Conservation (phyloP, 1,140 invertebrate species). For the Apis laboriosa region DNA sequence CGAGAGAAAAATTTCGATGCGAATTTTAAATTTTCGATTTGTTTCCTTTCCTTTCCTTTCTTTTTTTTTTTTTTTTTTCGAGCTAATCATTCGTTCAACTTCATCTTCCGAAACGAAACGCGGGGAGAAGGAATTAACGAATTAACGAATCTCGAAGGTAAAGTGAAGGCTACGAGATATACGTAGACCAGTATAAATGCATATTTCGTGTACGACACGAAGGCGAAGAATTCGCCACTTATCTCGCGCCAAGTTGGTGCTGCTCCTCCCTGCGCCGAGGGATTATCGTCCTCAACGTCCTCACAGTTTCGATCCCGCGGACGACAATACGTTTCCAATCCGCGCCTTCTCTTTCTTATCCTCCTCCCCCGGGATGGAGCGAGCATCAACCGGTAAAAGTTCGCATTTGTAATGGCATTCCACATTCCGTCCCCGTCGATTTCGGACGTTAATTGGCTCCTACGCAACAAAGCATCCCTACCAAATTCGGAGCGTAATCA, state of each 20-base stretch:
- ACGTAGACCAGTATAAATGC: constrained; percentile 44
- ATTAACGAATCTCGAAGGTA: not conserved
- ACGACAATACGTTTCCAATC: not conserved
- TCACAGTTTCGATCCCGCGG: too few relatives aligned
- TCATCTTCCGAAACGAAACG: too few relatives aligned
- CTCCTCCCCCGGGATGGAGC: not conserved
- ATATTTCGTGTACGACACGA: constrained; percentile 50
- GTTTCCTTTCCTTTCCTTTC: not conserved
- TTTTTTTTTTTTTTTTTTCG: too few relatives aligned
- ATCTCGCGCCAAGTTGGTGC: constrained; percentile 55
- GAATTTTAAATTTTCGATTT: not conserved
- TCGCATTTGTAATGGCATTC: constrained; percentile 32
- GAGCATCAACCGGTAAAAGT: not conserved
- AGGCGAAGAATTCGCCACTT: constrained; percentile 48
- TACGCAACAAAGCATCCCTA: constrained; percentile 20
- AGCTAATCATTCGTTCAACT: not conserved
- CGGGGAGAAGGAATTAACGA: too few relatives aligned
- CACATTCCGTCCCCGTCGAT: constrained; percentile 24
- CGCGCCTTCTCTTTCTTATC: constrained; percentile 5
- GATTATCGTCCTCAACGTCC: constrained; percentile 28
- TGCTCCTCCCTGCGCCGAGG: not conserved
- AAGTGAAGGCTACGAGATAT: not conserved
- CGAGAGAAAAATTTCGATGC: not conserved
- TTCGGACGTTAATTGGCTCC: constrained; percentile 49
- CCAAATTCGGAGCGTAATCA: constrained; percentile 49